A percentile compares a stretch with the other conserved stretches of the same genome.
phyloP scores from a whole-genome alignment of 1,140 invertebrate genomes.

The Aethina tumida region DNA sequence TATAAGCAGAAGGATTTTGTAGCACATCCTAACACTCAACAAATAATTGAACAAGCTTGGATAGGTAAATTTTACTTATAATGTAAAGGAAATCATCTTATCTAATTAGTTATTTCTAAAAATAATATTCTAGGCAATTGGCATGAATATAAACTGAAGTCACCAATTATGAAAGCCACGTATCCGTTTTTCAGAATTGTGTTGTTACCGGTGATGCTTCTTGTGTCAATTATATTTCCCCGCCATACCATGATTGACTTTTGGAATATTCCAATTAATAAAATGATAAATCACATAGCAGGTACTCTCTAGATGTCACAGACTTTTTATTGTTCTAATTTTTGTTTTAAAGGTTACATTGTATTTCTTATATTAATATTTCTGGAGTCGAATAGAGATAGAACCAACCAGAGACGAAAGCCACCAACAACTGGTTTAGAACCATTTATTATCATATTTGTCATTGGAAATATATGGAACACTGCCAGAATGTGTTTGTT shows the following conservation, averaged over 20 bases:
- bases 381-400: slow-evolving; percentile 44
- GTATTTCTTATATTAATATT: slow-evolving; percentile 52
- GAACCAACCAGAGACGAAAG: slow-evolving; percentile 40
- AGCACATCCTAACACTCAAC: slow-evolving; percentile 63
- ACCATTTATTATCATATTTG: slow-evolving; percentile 37
- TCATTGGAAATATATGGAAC: slow-evolving; percentile 38
- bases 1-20: slow-evolving; percentile 66
- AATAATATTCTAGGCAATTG: no score
- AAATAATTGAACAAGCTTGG: slow-evolving; percentile 41
- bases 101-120: no score
- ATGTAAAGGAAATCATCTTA: no score
- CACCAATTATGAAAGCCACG: slow-evolving; percentile 25
- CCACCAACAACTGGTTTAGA: slow-evolving; percentile 43
- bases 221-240: slow-evolving; percentile 37
- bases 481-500: slow-evolving; percentile 41
- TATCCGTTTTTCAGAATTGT: slow-evolving; percentile 35
- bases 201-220: slow-evolving; percentile 38
- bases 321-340: no score
- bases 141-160: slow-evolving; percentile 43
- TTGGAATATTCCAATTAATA: slow-evolving; percentile 44
- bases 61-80: no score
- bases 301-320: no score
- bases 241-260: slow-evolving; percentile 34
- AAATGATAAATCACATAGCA: slow-evolving; percentile 47
- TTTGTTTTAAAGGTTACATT: no score